Percentiles rank a stretch among this genome's conserved stretches.
Evolutionary conservation across 2,888 invertebrate species (phyloP).

Genomic region (Syrphus vitripennis): DNA sequence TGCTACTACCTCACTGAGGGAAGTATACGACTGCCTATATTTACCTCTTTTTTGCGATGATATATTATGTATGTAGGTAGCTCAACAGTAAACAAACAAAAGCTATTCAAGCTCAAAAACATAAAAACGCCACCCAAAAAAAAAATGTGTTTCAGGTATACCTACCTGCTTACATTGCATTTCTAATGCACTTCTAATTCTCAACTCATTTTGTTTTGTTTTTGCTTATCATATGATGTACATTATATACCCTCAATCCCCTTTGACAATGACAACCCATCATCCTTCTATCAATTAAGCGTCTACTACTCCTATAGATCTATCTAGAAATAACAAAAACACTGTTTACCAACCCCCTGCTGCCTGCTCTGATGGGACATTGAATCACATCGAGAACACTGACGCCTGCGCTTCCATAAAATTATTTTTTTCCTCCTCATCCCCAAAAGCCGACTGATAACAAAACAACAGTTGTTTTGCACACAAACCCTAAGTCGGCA

Average conservation of each 20-base stretch:
- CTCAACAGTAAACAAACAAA: not conserved
- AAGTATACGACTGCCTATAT: no score
- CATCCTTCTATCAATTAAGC: constrained; percentile 37
- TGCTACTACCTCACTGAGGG: not conserved
- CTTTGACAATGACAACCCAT: constrained; percentile 4
- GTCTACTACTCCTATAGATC: not conserved
- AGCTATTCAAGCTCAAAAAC: constrained; percentile 24
- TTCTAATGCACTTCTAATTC: not conserved
- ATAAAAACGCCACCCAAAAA: not conserved
- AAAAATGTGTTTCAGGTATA: constrained; percentile 1
- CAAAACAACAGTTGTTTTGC: constrained; percentile 50
- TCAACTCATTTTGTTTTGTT: not conserved
- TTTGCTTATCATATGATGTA: not conserved
- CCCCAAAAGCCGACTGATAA: constrained; percentile 52
- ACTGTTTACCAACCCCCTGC: constrained; percentile 40
- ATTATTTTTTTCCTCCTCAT: constrained; percentile 20
- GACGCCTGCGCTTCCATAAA: constrained; percentile 41
- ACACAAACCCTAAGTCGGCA: not conserved
- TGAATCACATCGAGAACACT: not conserved
- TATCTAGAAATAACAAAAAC: constrained; percentile 19
- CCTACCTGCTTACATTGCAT: not conserved
- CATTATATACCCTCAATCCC: not conserved
- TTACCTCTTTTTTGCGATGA: no score
- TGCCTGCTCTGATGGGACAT: not conserved
- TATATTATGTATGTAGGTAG: no score